Conservation (phyloP, 2,113 vertebrate species). For the Zosterops pallidus region DNA sequence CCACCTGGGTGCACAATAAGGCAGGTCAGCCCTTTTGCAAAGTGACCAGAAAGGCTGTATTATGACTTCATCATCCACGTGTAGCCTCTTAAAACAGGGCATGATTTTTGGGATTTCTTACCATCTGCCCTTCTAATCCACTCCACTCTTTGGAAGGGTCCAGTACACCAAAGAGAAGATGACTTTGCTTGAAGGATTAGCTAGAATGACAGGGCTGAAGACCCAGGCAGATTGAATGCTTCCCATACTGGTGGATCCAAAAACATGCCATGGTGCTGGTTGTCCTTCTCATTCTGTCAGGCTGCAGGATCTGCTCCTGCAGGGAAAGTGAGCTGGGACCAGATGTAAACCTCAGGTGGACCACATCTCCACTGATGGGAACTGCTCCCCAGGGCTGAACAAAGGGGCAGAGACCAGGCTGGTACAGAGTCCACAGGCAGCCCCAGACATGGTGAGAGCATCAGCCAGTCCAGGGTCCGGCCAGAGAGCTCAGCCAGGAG, state of each 20-base stretch:
- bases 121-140: neutral
- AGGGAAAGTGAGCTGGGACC: accelerated
- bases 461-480: neutral
- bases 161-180: neutral
- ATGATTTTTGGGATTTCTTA: neutral
- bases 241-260: accelerated
- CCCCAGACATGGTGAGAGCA: accelerated
- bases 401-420: neutral
- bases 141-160: neutral
- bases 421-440: neutral
- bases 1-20: neutral
- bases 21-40: neutral
- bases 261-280: neutral
- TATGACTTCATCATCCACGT: neutral
- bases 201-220: neutral
- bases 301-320: neutral
- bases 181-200: neutral
- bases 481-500: neutral
- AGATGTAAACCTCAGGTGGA: accelerated
- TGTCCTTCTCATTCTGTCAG: neutral
- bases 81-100: neutral
- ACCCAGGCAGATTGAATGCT: neutral
- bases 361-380: neutral
- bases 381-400: accelerated
- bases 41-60: neutral